phyloP scores from a whole-genome alignment of 2,888 invertebrate species.

The Sphaeridia pumilis region DNA sequence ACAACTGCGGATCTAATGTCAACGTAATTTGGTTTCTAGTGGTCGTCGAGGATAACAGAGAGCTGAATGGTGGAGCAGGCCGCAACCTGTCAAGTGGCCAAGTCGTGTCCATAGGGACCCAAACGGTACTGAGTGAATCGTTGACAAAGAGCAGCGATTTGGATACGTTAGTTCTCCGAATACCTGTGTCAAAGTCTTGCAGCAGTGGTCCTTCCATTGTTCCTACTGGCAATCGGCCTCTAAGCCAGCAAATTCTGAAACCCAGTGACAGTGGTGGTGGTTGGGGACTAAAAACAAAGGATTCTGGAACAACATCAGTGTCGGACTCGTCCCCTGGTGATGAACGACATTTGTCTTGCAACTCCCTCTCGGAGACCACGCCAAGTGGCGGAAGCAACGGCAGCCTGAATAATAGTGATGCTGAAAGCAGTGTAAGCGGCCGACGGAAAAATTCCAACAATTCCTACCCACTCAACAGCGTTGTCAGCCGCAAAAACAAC shows the following conservation, averaged over 20 bases:
- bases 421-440: constrained; percentile 1
- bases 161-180: constrained; percentile 4
- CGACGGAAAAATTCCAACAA: constrained; percentile 10
- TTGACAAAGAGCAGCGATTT: background rate
- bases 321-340: constrained; percentile 5
- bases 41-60: constrained; percentile 4
- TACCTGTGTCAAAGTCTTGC: background rate
- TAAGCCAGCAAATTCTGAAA: background rate
- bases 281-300: constrained; percentile 4
- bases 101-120: constrained; percentile 7
- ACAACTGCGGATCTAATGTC: no score
- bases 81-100: background rate
- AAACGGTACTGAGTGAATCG: constrained; percentile 1
- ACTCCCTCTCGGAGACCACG: constrained; percentile 1
- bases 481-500: constrained; percentile 1
- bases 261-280: background rate
- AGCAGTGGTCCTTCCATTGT: no score
- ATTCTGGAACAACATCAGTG: constrained; percentile 12
- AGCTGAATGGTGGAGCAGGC: background rate
- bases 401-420: constrained; percentile 13
- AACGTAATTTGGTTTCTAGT: background rate
- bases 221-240: background rate
- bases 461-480: constrained; percentile 1
- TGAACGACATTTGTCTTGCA: constrained; percentile 1
- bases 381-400: constrained; percentile 7